A percentile compares a stretch with the other conserved stretches of the same genome.
phyloP scores from a whole-genome alignment of 2,113 vertebrate genomes.

The Dryoscopus gambensis region DNA sequence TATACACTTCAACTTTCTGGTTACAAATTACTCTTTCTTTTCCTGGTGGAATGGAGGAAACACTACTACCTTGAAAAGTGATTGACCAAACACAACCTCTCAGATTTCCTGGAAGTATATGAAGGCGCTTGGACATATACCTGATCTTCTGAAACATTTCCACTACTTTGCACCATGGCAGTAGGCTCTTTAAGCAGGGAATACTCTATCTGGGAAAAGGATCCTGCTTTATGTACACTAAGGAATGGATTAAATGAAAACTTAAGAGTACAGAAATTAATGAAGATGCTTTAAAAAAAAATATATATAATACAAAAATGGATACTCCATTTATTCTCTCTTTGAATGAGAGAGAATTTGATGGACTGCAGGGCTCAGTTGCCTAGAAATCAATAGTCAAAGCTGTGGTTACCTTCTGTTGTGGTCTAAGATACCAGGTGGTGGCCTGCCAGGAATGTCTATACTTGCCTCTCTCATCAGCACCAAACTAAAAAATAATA shows the following conservation, averaged over 20 bases:
- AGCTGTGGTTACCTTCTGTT: not conserved
- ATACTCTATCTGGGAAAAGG: not conserved
- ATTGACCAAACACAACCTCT: not conserved
- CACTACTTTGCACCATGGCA: not conserved
- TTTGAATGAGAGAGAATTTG: not conserved
- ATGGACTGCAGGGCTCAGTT: not conserved
- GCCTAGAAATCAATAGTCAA: not conserved
- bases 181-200: not conserved
- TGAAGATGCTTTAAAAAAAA: not conserved
- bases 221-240: not conserved
- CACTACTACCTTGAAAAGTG: not conserved
- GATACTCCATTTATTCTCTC: not conserved
- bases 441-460: not conserved
- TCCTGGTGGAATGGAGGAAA: not conserved
- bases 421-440: not conserved
- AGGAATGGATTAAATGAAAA: not conserved
- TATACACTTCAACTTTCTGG: not conserved
- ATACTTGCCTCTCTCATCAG: not conserved
- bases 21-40: not conserved
- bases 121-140: not conserved
- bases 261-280: not conserved
- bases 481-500: not conserved
- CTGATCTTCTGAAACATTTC: not conserved
- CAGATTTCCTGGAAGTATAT: not conserved
- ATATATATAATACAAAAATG: fast-evolving